Base-by-base conservation (phyloP, 1,140 invertebrate species). In the Zophobas morio region DNA sequence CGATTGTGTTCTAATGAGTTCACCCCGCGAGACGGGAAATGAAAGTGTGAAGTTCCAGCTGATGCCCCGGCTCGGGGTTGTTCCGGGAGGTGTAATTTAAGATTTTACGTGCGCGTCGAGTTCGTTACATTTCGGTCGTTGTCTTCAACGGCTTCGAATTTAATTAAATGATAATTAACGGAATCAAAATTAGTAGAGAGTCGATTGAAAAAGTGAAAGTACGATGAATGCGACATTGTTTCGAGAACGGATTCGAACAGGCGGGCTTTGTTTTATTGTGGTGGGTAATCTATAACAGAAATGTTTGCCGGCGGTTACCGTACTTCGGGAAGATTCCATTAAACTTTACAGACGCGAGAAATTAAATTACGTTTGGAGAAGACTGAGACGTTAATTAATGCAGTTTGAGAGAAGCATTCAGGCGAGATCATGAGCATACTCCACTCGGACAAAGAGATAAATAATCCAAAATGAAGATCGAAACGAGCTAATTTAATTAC, bases 321-420 rank as follows among this genome's bases (percentile, higher is more conserved):
- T 66, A 32, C 60, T n/a, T 66, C 37, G 60, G 37, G 1, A 66
- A 66, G 60, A 66, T 66, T 66, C 60, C 60, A 66, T 66, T 66
- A 66, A 66, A 66, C n/a, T 66, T 66, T 66, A 42, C 60, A 66
- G 60, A 66, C 60, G 33, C 60, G 60, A 66, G 60, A 66, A 66
- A 66, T 66, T 66, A 66, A 66, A 66, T 66, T 66, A 66, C 60
- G 33, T 42, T 66, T 40, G 37, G 32, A 66, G 60, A 66, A 40
- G 60, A 66, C 39, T 66, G 37, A 66, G 60, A 66, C 60, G 39
- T 66, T 66, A 66, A 66, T 66, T 66, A 66, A 66, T 66, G 60
- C 36, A 42, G 39, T 66, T 66, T 66, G 60, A 66, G 60, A 66
- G 60, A 66, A 20, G 37, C 60, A 66, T 42, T 66, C 60, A 66